Percentiles rank a stretch among this genome's conserved stretches.
Conservation (phyloP, 2,888 invertebrate species). For the Zeuzera pyrina region DNA sequence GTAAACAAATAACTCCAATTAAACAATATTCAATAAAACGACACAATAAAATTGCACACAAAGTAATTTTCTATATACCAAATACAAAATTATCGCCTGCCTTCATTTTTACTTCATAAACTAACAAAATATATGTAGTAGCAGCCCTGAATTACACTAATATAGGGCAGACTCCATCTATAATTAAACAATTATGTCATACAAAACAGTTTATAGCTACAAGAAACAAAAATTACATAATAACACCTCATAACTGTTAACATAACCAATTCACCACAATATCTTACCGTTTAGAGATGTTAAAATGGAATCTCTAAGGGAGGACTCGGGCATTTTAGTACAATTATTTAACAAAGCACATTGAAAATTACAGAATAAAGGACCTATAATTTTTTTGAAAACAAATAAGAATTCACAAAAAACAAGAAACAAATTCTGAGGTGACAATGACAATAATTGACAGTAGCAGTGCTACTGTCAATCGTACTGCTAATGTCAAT, state of each 20-base stretch:
- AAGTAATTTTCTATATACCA: constrained; percentile 17
- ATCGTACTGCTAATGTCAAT: too few species aligned
- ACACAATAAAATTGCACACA: not conserved
- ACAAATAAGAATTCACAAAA: too few species aligned
- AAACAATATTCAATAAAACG: not conserved
- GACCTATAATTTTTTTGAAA: too few species aligned
- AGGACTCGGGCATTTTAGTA: constrained; percentile 48
- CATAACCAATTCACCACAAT: too few species aligned
- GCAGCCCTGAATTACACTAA: constrained; percentile 28
- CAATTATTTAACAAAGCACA: not conserved
- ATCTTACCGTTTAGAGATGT: constrained; percentile 55
- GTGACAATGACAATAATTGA: not conserved
- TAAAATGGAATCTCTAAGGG: constrained; percentile 48
- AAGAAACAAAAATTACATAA: constrained; percentile 63
- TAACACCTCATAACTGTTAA: constrained; percentile 7
- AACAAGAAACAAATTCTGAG: too few species aligned
- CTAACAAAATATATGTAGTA: constrained; percentile 25
- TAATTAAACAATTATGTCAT: constrained; percentile 62
- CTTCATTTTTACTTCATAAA: constrained; percentile 13
- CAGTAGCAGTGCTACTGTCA: too few species aligned
- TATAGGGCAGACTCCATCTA: constrained; percentile 48
- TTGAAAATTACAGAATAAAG: not conserved
- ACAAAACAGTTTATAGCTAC: constrained; percentile 35
- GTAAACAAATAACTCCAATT: too few species aligned
- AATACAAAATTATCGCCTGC: constrained; percentile 21